These are phyloP conservation scores for Neogale vison DNA, from an alignment of 2,113 vertebrate species.

Conservation along the genomic window DNA sequence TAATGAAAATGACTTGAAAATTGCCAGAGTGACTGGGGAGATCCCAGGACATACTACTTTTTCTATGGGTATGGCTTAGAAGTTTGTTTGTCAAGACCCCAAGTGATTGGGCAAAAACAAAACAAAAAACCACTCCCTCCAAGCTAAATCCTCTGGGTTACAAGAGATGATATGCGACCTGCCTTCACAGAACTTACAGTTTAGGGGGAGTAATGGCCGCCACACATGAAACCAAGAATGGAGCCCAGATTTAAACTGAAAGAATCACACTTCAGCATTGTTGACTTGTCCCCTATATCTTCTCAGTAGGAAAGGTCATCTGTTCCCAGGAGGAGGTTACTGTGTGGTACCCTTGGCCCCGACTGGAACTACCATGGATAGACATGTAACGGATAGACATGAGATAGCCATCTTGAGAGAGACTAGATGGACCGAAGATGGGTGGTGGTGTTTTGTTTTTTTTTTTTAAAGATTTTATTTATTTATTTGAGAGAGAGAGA, in stretches of 20 bases:
- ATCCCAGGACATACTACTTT: not conserved
- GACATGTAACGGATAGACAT: not conserved
- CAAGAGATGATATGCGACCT: not conserved
- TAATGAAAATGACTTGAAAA: not conserved
- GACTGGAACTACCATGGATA: not conserved
- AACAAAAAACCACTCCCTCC: not conserved
- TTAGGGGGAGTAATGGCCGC: not conserved
- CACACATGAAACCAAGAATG: not conserved
- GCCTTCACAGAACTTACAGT: not conserved
- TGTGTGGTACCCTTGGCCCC: not conserved
- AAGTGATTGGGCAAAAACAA: not conserved
- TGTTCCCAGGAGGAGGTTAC: not conserved
- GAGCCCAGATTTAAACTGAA: not conserved
- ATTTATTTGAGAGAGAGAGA: too few relatives aligned
- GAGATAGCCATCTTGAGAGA: not conserved
- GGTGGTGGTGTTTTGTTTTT: too few relatives aligned
- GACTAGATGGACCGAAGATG: not conserved
- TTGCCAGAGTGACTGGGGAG: not conserved
- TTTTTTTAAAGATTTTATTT: too few relatives aligned
- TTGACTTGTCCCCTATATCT: not conserved
- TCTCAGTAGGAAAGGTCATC: not conserved
- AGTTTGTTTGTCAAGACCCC: not conserved
- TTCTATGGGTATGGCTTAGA: not conserved
- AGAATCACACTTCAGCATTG: not conserved
- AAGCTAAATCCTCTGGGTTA: not conserved